Evolutionary conservation across 2,113 vertebrate species (phyloP), one percentile per base, ranked within the genome.

Genomic region (Irena cyanogastra): DNA sequence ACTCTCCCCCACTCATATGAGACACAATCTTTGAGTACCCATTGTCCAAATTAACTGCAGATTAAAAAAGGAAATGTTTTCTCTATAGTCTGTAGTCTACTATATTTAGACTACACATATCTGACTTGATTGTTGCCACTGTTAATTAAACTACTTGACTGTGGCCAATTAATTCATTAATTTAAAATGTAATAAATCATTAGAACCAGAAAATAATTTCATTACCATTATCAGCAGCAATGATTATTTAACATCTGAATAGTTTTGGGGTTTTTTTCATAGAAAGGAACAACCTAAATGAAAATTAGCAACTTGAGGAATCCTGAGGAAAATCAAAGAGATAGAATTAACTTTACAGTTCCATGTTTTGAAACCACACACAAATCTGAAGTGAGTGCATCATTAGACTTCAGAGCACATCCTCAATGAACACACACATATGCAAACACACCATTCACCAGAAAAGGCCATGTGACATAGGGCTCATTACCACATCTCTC

Each of bases 231-330:
- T 39, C 37, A 93, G 49, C 37, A 90, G 75, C 23, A 89, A 80
- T 45, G 9, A 87, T 61, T 87, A 88, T 41, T 94, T 94, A 90
- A 78, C 61, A 78, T 74, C 30, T 66, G 30, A 87, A 30, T 33
- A 53, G 15, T 7, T 56, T 39, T 5, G 35, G 3, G 35, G 2
- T 35, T 72, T 76, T 41, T 79, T 93, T 49, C 75, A 69, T 22
- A 72, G 18, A 85, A 54, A 90, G 13, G 28, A 91, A 72, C 19
- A 56, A 61, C 23, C 26, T 42, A 91, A 81, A 90, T 87, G 72
- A 88, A 95, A 97, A 94, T 81, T 47, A 95, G 60, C 54, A 91
- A 69, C 60, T 93, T 59, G 69, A 89, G 42, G 44, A 93, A 76
- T 69, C 82, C 89, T 31, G n/a, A 94, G 60, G 52, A 91, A 91